phyloP scores from a whole-genome alignment of 2,113 vertebrate genomes.

The Eidolon helvum region DNA sequence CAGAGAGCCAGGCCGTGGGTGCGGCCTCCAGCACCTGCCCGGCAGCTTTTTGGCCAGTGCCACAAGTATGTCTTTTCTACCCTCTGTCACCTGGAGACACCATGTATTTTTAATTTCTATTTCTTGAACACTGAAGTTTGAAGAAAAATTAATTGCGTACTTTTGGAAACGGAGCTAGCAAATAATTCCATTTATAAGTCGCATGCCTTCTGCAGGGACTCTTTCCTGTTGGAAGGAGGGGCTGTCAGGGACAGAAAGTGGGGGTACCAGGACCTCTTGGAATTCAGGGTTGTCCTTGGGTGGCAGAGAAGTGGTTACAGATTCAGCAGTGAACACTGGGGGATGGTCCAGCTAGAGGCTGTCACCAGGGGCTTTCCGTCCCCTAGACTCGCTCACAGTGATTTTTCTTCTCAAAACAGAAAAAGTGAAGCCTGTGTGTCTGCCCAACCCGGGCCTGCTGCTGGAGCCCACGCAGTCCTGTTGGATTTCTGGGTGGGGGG shows the following conservation, averaged over 20 bases:
- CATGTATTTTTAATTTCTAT: not conserved
- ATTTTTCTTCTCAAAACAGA: slow-evolving; percentile 55
- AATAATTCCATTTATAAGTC: not conserved
- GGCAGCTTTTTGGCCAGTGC: not conserved
- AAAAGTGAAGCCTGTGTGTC: slow-evolving; percentile 79
- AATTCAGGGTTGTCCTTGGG: rapidly evolving
- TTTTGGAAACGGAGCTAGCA: not conserved
- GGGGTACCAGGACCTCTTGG: rapidly evolving
- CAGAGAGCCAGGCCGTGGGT: no score
- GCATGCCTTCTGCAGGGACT: no score
- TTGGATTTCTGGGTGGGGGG: slow-evolving; percentile 89
- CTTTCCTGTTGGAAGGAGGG: not conserved
- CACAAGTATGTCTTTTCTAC: rapidly evolving
- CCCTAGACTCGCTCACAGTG: rapidly evolving
- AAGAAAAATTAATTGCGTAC: not conserved
- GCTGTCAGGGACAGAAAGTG: not conserved
- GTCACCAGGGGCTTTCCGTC: rapidly evolving
- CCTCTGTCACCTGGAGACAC: not conserved
- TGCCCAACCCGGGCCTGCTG: slow-evolving; percentile 85
- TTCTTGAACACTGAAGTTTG: not conserved
- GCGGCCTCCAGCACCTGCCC: no score
- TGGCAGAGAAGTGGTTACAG: rapidly evolving
- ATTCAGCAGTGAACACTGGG: rapidly evolving
- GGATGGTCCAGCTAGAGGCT: not conserved
- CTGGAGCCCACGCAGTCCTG: slow-evolving; percentile 72